These are phyloP conservation scores for Panthera uncia DNA, from an alignment of 2,113 vertebrate species.

Conservation along the genomic window DNA sequence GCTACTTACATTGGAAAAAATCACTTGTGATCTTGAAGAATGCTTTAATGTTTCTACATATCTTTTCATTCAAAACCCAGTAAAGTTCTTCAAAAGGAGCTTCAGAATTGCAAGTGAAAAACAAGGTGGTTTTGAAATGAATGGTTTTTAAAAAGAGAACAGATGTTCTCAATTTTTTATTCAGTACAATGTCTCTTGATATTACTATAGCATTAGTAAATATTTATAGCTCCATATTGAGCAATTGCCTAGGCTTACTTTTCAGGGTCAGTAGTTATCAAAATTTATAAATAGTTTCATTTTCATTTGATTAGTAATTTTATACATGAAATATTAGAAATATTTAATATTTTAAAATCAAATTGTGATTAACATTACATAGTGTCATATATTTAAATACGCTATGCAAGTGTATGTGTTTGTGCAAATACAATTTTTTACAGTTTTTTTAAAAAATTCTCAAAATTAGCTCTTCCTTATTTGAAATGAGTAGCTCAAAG, in stretches of 20 bases:
- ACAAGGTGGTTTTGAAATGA: background rate
- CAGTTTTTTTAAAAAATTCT: background rate
- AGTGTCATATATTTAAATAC: background rate
- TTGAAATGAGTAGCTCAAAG: background rate
- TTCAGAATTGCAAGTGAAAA: background rate
- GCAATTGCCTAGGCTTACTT: background rate
- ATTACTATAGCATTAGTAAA: background rate
- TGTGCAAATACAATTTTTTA: background rate
- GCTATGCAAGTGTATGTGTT: background rate
- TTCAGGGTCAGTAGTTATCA: background rate
- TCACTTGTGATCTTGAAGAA: background rate
- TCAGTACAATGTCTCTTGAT: background rate
- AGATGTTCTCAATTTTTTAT: constrained; percentile 10
- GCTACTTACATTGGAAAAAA: background rate
- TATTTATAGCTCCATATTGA: background rate
- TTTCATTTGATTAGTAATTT: constrained; percentile 1
- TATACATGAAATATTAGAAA: background rate
- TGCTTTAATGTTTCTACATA: background rate
- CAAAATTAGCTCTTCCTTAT: background rate
- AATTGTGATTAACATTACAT: background rate
- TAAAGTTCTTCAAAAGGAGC: background rate
- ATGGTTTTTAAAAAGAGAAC: background rate
- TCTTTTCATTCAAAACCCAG: background rate
- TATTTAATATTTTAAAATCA: background rate
- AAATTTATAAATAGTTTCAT: background rate